Percentiles rank a stretch among this genome's conserved stretches.
Evolutionary conservation across 1,140 invertebrate genomes (phyloP).

Genomic region (Formica selysi): DNA sequence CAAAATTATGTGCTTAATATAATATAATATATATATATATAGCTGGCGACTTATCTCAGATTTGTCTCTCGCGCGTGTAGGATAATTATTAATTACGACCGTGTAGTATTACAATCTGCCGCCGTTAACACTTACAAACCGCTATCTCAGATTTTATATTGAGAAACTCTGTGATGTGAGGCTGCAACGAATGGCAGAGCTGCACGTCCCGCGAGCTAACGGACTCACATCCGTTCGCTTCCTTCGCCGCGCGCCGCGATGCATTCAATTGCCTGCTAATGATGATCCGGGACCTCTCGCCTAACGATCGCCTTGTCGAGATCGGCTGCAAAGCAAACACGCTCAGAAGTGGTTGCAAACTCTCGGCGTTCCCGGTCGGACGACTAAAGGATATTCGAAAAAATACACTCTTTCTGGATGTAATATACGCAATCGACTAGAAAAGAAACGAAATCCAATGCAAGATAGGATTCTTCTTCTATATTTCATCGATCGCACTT

Average conservation of each 20-base stretch:
- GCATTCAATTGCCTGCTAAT: slow-evolving; percentile 57
- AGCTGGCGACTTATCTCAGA: background rate
- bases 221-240: slow-evolving; percentile 58
- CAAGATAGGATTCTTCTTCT: background rate
- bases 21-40: background rate
- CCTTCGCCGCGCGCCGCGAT: slow-evolving; percentile 22
- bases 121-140: slow-evolving; percentile 11
- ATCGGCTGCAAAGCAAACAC: slow-evolving; percentile 34
- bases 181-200: slow-evolving; percentile 24
- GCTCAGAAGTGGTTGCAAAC: background rate
- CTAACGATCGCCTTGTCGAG: slow-evolving; percentile 42
- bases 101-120: background rate
- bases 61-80: background rate
- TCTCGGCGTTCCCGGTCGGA: background rate
- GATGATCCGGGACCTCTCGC: slow-evolving; percentile 40
- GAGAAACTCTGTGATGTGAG: background rate
- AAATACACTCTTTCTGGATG: background rate
- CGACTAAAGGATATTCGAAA: background rate
- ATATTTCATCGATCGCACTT: background rate
- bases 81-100: slow-evolving; percentile 10
- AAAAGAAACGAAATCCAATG: background rate
- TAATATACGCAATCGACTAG: background rate
- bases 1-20: too few relatives aligned
- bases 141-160: slow-evolving; percentile 16
- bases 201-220: slow-evolving; percentile 34